Evolutionary conservation across 1,140 invertebrate species (phyloP), one percentile per base, ranked within the genome.

Genomic region (Tyrophagus putrescentiae): DNA sequence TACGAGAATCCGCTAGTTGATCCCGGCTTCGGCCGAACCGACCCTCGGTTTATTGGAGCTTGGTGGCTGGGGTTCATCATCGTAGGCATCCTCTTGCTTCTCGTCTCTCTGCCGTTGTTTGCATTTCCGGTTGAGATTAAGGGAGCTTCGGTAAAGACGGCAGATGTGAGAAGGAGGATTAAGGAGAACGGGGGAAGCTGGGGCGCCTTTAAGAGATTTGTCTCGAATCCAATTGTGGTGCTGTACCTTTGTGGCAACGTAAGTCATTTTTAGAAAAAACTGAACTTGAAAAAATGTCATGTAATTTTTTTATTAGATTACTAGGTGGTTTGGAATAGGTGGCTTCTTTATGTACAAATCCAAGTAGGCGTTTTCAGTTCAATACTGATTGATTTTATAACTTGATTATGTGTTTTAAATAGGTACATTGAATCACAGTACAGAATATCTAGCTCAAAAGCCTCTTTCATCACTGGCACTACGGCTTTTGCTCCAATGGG

Each of bases 371-470:
- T n/a, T n/a, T n/a, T n/a, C n/a, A n/a, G n/a, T n/a, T n/a, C n/a
- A n/a, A n/a, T n/a, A n/a, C n/a, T n/a, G n/a, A n/a, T n/a, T n/a
- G n/a, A n/a, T n/a, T n/a, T n/a, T n/a, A n/a, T n/a, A n/a, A n/a
- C n/a, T n/a, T n/a, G n/a, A n/a, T n/a, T n/a, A n/a, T n/a, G n/a
- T n/a, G n/a, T n/a, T n/a, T n/a, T n/a, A n/a, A n/a, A n/a, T n/a
- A n/a, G n/a, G n/a, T 84, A 84, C 60, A 81, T 84, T 56, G 82
- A 84, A 70, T 81, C 79, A 0, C 81, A 84, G 68, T 85, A 83
- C 67, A 76, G 79, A 61, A 79, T 83, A 65, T 82, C 82, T 13
- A 80, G 82, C 1, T 80, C 81, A 0, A 76, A 76, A 0, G 81
- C 82, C 1, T 80, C 79, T 58, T 48, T 67, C 18, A 63, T 63